Base-by-base conservation (phyloP, 2,888 invertebrate genomes). In the Cosmia pyralina region DNA sequence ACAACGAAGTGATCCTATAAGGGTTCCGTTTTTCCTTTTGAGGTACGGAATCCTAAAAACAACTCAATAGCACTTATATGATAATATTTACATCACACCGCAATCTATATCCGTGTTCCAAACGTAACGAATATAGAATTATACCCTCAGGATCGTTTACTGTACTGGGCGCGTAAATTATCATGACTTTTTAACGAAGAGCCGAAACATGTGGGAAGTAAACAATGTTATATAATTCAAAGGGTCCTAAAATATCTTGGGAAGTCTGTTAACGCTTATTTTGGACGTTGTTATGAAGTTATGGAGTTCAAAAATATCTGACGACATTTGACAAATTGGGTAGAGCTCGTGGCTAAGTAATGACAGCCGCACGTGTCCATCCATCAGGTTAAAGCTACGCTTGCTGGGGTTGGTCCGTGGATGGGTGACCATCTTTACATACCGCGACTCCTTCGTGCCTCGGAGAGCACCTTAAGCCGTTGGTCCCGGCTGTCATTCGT, bases 141-240 rank as follows among this genome's bases (percentile, higher is more conserved):
- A 48, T 80, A 46, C 57, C 64, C 67, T 17, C 0, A 38, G 76
- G 69, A 62, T 13, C 69, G 62, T 66, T 81, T 76, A 75, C 55
- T 7, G 57, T 53, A 19, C 53, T 17, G 65, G 41, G 15, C 28
- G 65, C 65, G 69, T 69, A 81, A 79, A 76, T 79, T 81, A 76
- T 69, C 82, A 81, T 69, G 82, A 79, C 77, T 79, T 79, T 79
- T 76, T 79, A 76, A 79, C 66, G 82, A 76, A 76, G 62, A 38
- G 60, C 44, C 44, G 34, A 64, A 55, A 53, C 58, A 62, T n/a
- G 58, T 69, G 57, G 34, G 55, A 34, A 8, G 62, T 48, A 34
- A 73, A 81, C 55, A 75, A 65, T 22, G 28, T 15, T 60, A 41
- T 57, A 57, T 57, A 44, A 66, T 58, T 80, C 41, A 66, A 53